Evolutionary conservation across 2,797 vertebrate species (phyloP), one percentile per base, ranked within the genome.

Genomic region (Perdix hodgsoniae): DNA sequence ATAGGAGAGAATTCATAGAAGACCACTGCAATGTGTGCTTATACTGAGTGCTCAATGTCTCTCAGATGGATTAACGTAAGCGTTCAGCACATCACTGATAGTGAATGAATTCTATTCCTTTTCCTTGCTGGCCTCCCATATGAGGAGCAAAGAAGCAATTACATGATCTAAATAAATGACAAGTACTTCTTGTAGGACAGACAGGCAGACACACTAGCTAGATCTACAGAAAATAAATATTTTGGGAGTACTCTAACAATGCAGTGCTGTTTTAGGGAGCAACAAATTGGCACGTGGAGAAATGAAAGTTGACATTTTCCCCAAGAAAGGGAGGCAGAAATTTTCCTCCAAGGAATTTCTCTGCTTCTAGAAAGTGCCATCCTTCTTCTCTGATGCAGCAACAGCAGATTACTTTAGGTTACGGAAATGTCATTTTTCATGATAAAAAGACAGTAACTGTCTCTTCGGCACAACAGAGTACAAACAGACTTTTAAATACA

Each of bases 1-100:
- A 52, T 86, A 88, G 92, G 88, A 95, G 63, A 56, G 72, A 91
- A 84, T 56, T 81, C 79, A 60, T 3, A 74, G 47, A 88, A 81
- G 67, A 84, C 65, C 50, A 40, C 16, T 44, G 60, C 47, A 93
- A 47, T 5, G 33, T 65, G 50, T 47, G 71, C 93, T 93, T 91
- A 56, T 81, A 57, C 70, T 71, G 11, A 9, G 49, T 63, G 40
- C n/a, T 56, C 69, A 69, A 12, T 47, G 50, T 54, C 54, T 60
- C 83, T 90, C 65, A 49, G 44, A 64, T 45, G 64, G 75, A 92
- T 92, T 83, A 84, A 39, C 1, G 0, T 57, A 89, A 83, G 61
- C 71, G 73, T 81, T 82, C 57, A 63, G 50, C 39, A 75, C 61
- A 90, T 79, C 26, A 78, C 63, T 77, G 80, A 88, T 2, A 1